These are phyloP conservation scores for Asobara japonica DNA, from an alignment of 1,140 invertebrate species.

Conservation along the genomic window DNA sequence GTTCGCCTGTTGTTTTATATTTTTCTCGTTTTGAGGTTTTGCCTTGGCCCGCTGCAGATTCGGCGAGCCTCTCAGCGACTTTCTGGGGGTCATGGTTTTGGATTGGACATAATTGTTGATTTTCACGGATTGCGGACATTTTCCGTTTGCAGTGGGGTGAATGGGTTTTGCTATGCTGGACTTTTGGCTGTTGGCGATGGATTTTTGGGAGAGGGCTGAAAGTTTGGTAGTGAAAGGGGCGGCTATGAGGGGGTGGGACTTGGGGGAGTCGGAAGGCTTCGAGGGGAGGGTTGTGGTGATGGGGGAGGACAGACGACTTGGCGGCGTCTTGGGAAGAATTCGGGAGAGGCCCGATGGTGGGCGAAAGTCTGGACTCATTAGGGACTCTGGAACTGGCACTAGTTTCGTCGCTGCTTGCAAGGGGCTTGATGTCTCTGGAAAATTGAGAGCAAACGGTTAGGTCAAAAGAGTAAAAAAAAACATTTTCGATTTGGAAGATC, in stretches of 20 bases:
- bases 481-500: neutral
- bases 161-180: conserved; percentile 56
- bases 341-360: conserved; percentile 63
- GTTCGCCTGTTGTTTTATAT: conserved; percentile 38
- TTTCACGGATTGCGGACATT: conserved; percentile 58
- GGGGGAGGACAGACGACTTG: conserved; percentile 57
- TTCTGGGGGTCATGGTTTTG: conserved; percentile 53
- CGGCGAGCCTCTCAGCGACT: conserved; percentile 51
- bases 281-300: conserved; percentile 54
- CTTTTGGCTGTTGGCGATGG: conserved; percentile 46
- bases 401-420: conserved; percentile 84
- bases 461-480: no score
- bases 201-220: conserved; percentile 45
- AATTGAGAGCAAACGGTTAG: no score
- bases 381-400: conserved; percentile 84
- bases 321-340: conserved; percentile 55
- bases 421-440: conserved; percentile 68
- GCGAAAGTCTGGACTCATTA: conserved; percentile 85
- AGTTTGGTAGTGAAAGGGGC: conserved; percentile 55
- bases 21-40: conserved; percentile 42
- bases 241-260: conserved; percentile 53
- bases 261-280: conserved; percentile 51
- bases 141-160: conserved; percentile 49
- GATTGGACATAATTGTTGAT: conserved; percentile 63
- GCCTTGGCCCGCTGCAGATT: conserved; percentile 45